Base-by-base conservation (phyloP, 2,113 vertebrate species). In the Pteropus alecto region DNA sequence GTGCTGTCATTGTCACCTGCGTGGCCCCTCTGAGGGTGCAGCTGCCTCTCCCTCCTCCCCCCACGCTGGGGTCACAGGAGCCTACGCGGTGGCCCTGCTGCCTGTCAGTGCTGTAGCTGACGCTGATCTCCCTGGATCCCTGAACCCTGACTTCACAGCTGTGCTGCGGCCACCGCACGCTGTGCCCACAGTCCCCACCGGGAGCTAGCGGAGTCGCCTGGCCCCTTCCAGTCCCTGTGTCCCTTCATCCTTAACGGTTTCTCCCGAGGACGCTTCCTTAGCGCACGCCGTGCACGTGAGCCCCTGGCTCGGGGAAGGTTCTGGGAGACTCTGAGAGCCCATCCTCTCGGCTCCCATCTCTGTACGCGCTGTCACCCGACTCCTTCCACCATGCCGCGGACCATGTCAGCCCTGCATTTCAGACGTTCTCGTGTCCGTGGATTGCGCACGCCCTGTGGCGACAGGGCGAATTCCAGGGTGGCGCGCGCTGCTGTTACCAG, bases 131-230 rank as follows among this genome's bases (percentile, higher is more conserved):
- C 11, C 6, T 6, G 3, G 9, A 2, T 22, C 21, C 86, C 21
- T 4, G 33, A 43, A 1, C 38, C 6, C 63, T 0, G 15, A 11
- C 11, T 18, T 7, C 58, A 26, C 21, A 43, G 46, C 48, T 7
- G 30, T 18, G 38, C 35, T 22, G 60, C 13, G 1, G 43, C 4
- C 7, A 24, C 4, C 16, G 2, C 19, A 0, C 21, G 13, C 18
- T 28, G 7, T 6, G 3, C 13, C 22, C 1, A 71, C 4, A 2
- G 19, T 22, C 21, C 14, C 63, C 11, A 18, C 10, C 5, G 1
- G 38, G 0, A 7, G 7, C 3, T 13, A 43, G 5, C 1, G 2
- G 15, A 9, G 12, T 28, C 2, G 2, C 21, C 3, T 4, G 2
- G 0, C 43, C 21, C 46, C n/a, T 14, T 8, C 3, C 19, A 54